phyloP scores from a whole-genome alignment of 2,113 vertebrate genomes.

The Gnathonemus longibarbis region DNA sequence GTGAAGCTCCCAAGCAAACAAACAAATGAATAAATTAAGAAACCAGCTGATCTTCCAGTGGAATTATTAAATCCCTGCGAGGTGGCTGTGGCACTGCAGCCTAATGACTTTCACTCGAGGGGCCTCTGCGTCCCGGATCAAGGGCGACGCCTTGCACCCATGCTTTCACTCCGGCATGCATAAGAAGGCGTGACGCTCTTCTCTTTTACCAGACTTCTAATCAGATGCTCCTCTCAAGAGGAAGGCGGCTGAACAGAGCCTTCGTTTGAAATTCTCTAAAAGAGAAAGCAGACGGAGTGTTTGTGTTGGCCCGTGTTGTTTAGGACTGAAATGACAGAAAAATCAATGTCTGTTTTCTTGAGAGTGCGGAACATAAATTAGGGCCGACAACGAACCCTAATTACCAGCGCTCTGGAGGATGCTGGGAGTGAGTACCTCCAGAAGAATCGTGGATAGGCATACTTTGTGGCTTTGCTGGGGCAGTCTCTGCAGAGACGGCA shows the following conservation, averaged over 20 bases:
- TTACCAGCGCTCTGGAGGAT: not conserved
- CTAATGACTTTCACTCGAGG: not conserved
- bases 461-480: conserved; percentile 3
- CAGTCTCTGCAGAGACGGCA: not conserved
- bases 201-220: not conserved
- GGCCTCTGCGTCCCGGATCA: not conserved
- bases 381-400: conserved; percentile 1
- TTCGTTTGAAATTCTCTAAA: not conserved
- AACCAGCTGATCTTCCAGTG: not conserved
- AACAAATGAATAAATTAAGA: not conserved
- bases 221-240: not conserved
- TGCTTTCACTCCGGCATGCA: not conserved
- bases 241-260: not conserved
- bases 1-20: not conserved
- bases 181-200: not conserved
- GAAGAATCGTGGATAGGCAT: not conserved
- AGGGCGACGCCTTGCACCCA: not conserved
- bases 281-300: not conserved
- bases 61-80: not conserved
- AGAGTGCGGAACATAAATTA: conserved; percentile 1
- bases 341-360: conserved; percentile 14
- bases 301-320: not conserved
- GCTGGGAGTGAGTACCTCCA: not conserved
- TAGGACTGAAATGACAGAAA: not conserved
- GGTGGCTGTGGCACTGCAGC: not conserved